Percentiles rank a stretch among this genome's conserved stretches.
These are phyloP conservation scores for Psittacus erithacus DNA, from an alignment of 2,113 vertebrate genomes.

Conservation along the genomic window DNA sequence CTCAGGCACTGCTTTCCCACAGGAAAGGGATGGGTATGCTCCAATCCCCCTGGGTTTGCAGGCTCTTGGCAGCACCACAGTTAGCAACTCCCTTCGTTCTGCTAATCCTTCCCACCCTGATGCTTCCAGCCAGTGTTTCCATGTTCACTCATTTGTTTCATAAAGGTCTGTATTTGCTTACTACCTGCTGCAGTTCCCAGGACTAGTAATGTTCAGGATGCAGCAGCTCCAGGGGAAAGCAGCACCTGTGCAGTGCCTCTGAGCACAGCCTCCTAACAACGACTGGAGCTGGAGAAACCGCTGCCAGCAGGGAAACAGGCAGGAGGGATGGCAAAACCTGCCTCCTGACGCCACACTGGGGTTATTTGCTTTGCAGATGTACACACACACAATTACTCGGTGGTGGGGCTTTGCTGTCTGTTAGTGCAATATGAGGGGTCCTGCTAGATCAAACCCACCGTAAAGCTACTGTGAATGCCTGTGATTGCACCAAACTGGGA, in stretches of 20 bases:
- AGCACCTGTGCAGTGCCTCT: rapidly evolving
- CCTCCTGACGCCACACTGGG: rapidly evolving
- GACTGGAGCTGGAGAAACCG: background rate
- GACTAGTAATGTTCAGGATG: rapidly evolving
- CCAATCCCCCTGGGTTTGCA: background rate
- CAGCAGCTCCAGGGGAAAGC: background rate
- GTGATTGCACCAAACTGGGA: conserved; percentile 25
- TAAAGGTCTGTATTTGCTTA: background rate
- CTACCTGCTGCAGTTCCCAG: background rate
- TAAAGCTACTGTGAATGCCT: conserved; percentile 66
- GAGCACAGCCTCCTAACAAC: rapidly evolving
- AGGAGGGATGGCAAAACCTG: rapidly evolving
- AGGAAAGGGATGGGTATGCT: background rate
- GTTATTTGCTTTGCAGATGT: background rate
- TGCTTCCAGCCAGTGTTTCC: rapidly evolving
- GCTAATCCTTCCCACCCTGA: background rate
- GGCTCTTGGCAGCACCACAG: background rate
- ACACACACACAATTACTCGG: rapidly evolving
- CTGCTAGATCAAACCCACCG: conserved; percentile 76
- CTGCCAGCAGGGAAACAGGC: rapidly evolving
- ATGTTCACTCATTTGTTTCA: background rate
- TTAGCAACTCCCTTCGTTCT: background rate
- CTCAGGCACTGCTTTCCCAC: background rate
- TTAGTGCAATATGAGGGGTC: conserved; percentile 82
- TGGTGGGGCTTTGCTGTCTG: conserved; percentile 69